phyloP scores from a whole-genome alignment of 1,140 invertebrate species.

The Meteorus sp. region DNA sequence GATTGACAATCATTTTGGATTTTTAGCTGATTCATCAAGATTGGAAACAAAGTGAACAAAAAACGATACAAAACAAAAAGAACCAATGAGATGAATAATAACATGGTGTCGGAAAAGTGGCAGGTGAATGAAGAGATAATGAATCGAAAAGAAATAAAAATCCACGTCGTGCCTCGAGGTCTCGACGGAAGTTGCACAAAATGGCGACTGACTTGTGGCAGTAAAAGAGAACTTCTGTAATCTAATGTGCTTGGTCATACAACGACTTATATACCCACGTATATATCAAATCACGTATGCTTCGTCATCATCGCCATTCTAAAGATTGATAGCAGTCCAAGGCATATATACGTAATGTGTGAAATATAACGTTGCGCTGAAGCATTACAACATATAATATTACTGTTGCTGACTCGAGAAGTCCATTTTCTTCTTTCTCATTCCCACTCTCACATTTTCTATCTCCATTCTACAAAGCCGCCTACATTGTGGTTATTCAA shows the following conservation, averaged over 20 bases:
- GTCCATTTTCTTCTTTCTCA: conserved; percentile 18
- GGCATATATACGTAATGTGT: neutral
- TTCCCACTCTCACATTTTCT: no score
- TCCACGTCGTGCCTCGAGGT: no score
- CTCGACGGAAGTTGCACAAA: conserved; percentile 11
- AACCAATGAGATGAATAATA: no score
- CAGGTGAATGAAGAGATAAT: neutral
- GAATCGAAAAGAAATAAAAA: no score
- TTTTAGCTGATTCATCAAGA: no score
- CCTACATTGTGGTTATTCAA: conserved; percentile 16
- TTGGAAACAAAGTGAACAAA: no score
- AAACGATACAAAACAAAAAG: neutral
- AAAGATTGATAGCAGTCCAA: neutral
- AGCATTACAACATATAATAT: neutral
- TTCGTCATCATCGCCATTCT: no score
- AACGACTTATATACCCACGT: neutral
- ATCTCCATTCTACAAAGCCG: neutral
- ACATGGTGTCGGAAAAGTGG: no score
- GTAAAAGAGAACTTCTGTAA: neutral
- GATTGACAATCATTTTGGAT: no score
- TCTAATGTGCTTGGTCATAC: neutral
- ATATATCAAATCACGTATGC: no score
- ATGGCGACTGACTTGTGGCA: conserved; percentile 1
- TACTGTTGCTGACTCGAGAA: neutral
- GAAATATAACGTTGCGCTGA: no score